Base-by-base conservation (phyloP, 2,888 invertebrate genomes). In the Pantelozetes paolii region DNA sequence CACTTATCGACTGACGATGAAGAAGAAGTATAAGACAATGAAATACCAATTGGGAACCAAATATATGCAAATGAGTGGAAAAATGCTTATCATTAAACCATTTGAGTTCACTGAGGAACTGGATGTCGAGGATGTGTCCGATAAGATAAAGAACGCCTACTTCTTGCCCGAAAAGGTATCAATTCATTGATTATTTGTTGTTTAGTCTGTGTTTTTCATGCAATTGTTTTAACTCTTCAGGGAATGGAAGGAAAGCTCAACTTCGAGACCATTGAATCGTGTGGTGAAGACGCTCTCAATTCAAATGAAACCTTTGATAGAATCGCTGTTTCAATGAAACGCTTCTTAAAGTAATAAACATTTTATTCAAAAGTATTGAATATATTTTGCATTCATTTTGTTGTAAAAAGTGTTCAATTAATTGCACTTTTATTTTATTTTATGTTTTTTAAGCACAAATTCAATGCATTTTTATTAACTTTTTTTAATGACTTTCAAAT, bases 71-170 rank as follows among this genome's bases (percentile, higher is more conserved):
- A 62, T 36, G 30, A 62, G 36, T 32, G 62, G 62, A 9, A 62
- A 62, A 36, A 9, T 62, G 20, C 36, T 62, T 30, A 62, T 62
- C 18, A 62, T 62, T 32, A 62, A 62, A 18, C 62, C 62, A 28
- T 36, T 32, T 11, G 62, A 62, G 3, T 9, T 26, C 9, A 26
- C 9, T 11, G 26, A 23, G 9, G 3, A 23, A 13, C 18, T 23
- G 54, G 54, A 15, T 9, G 11, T 54, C 54, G 54, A 54, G 11
- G 54, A 54, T 11, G n/a, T 54, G 54, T 23, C 26, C 26, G 54
- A 54, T 11, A 54, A 54, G 54, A 54, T 54, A 2, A 54, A 54
- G 26, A 54, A 18, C 11, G 54, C 54, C 5, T 54, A 54, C 26
- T 54, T 54, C 11, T 23, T 54, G 9, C 54, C 54, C 1, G 54